Conservation (phyloP, 1,140 invertebrate genomes). For the Rhopalosiphum padi region DNA sequence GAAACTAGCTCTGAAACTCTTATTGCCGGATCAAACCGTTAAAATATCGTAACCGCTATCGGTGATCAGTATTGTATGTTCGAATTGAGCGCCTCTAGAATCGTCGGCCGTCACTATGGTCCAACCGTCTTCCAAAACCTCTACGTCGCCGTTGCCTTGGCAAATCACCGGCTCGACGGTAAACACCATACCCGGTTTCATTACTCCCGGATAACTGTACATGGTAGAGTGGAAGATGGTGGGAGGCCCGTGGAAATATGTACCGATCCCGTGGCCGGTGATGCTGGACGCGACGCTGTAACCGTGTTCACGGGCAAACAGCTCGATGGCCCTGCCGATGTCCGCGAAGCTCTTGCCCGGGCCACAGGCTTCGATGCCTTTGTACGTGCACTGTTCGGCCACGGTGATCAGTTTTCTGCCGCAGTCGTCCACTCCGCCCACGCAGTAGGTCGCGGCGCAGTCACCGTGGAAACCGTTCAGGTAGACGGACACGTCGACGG, state of each 20-base stretch:
- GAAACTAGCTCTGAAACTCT: no score
- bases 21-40: slow-evolving; percentile 64
- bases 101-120: slow-evolving; percentile 81
- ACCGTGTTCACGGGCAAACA: slow-evolving; percentile 62
- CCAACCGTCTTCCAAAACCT: slow-evolving; percentile 86
- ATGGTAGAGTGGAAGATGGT: slow-evolving; percentile 78
- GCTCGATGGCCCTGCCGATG: slow-evolving; percentile 70
- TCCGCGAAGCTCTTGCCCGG: slow-evolving; percentile 75
- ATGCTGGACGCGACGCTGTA: slow-evolving; percentile 80
- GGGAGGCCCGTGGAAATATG: slow-evolving; percentile 90
- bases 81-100: slow-evolving; percentile 85
- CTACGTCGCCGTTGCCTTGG: slow-evolving; percentile 74
- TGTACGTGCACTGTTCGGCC: slow-evolving; percentile 75
- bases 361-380: slow-evolving; percentile 79
- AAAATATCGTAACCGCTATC: slow-evolving; percentile 75
- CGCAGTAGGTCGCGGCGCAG: slow-evolving; percentile 84
- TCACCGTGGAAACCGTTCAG: slow-evolving; percentile 90
- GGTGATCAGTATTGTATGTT: slow-evolving; percentile 90
- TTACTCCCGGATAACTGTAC: slow-evolving; percentile 68
- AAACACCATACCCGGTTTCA: slow-evolving; percentile 90
- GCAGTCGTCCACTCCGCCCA: slow-evolving; percentile 81
- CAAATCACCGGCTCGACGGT: slow-evolving; percentile 91
- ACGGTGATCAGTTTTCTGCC: slow-evolving; percentile 74
- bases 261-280: slow-evolving; percentile 91
- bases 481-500: slow-evolving; percentile 90